phyloP scores from a whole-genome alignment of 2,888 invertebrate species.

The Barypeithes pellucidus region DNA sequence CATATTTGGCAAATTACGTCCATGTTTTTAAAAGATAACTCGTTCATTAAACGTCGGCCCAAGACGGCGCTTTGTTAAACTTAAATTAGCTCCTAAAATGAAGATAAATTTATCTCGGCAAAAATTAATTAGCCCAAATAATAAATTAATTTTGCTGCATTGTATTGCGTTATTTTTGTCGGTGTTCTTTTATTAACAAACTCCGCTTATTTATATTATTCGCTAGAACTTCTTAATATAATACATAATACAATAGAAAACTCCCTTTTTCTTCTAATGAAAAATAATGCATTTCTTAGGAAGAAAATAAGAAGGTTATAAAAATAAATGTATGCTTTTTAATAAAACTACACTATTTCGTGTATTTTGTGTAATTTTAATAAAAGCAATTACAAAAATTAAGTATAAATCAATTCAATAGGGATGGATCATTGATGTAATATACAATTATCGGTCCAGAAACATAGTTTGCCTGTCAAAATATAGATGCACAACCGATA shows the following conservation, averaged over 20 bases:
- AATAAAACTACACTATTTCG: background rate
- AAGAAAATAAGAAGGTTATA: background rate
- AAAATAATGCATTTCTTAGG: too few species aligned
- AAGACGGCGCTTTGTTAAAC: constrained; percentile 22
- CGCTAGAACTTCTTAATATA: background rate
- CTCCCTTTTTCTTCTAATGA: background rate
- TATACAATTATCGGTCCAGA: too few species aligned
- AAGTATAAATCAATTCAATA: too few species aligned
- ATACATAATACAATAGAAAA: background rate
- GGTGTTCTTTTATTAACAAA: constrained; percentile 5
- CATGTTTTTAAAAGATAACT: constrained; percentile 14
- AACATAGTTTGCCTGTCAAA: too few species aligned
- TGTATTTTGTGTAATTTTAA: too few species aligned
- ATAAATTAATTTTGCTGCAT: constrained; percentile 11
- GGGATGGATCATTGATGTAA: too few species aligned
- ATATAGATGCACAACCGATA: too few species aligned
- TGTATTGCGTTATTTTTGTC: background rate
- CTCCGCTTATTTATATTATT: background rate
- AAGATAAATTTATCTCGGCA: constrained; percentile 20
- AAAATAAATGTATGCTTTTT: background rate
- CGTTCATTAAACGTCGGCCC: constrained; percentile 10
- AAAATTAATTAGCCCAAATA: constrained; percentile 24
- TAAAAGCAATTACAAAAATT: too few species aligned
- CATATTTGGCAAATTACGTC: constrained; percentile 3
- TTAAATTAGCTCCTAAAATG: constrained; percentile 20